phyloP scores from a whole-genome alignment of 2,797 vertebrate genomes.

The Petrocephalus schoutedeni region DNA sequence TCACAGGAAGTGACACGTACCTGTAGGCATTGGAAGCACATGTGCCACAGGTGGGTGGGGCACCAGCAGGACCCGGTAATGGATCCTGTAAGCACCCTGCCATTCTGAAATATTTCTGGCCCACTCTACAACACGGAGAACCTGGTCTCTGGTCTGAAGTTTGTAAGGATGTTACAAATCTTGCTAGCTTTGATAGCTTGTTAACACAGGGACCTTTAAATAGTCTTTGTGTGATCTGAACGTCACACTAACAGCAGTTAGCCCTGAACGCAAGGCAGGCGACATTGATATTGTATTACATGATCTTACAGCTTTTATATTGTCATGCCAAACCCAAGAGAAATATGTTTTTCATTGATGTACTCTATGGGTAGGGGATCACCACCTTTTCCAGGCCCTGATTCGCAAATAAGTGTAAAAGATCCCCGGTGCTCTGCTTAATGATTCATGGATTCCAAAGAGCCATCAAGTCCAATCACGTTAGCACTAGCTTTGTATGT shows the following conservation, averaged over 20 bases:
- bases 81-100: neutral
- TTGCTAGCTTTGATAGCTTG: neutral
- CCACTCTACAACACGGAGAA: neutral
- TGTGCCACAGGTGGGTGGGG: neutral
- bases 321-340: neutral
- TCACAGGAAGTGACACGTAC: neutral
- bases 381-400: neutral
- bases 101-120: neutral
- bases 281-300: neutral
- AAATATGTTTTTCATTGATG: neutral
- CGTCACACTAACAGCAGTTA: neutral
- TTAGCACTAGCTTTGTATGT: conserved; percentile 59
- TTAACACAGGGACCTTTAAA: neutral
- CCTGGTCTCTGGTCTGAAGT: neutral
- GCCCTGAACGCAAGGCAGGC: neutral
- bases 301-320: neutral
- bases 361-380: neutral
- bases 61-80: neutral
- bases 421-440: neutral
- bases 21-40: neutral
- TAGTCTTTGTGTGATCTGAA: neutral
- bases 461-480: conserved; percentile 58
- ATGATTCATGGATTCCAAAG: conserved; percentile 39
- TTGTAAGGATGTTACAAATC: neutral
- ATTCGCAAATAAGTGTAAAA: neutral